A percentile compares a stretch with the other conserved stretches of the same genome.
Evolutionary conservation across 2,113 vertebrate genomes (phyloP).

Genomic region (Poecile atricapillus): DNA sequence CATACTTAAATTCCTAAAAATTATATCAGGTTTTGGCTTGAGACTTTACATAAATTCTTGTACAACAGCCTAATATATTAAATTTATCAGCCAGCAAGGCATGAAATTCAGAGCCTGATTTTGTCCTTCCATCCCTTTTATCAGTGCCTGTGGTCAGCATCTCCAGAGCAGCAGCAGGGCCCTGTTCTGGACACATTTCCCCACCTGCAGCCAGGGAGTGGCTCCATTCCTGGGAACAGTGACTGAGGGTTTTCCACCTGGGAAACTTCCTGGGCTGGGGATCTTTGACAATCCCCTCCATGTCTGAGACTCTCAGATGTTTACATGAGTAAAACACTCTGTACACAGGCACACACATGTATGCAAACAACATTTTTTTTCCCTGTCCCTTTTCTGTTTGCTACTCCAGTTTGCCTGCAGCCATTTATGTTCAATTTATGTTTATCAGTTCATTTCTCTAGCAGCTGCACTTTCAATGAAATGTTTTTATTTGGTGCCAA

Average conservation of each 20-base stretch:
- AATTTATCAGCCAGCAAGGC: neutral
- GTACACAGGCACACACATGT: neutral
- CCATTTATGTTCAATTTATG: conserved; percentile 62
- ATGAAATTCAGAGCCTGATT: neutral
- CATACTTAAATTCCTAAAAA: neutral
- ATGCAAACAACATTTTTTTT: neutral
- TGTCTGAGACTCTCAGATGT: neutral
- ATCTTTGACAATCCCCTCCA: neutral
- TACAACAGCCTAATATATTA: neutral
- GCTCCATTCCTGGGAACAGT: neutral
- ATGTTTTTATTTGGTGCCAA: conserved; percentile 49
- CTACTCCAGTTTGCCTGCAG: conserved; percentile 27
- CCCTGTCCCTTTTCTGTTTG: neutral
- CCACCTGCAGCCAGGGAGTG: neutral
- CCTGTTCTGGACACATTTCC: neutral
- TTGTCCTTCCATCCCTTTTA: neutral
- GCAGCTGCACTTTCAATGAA: conserved; percentile 43
- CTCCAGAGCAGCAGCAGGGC: neutral
- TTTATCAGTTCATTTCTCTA: conserved; percentile 59
- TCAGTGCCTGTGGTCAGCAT: rapidly evolving
- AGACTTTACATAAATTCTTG: neutral
- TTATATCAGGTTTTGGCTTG: neutral
- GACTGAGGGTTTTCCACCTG: neutral
- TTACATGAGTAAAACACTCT: neutral
- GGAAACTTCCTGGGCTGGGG: neutral